phyloP scores from a whole-genome alignment of 2,888 invertebrate species.

The Willowsia nigromaculata region DNA sequence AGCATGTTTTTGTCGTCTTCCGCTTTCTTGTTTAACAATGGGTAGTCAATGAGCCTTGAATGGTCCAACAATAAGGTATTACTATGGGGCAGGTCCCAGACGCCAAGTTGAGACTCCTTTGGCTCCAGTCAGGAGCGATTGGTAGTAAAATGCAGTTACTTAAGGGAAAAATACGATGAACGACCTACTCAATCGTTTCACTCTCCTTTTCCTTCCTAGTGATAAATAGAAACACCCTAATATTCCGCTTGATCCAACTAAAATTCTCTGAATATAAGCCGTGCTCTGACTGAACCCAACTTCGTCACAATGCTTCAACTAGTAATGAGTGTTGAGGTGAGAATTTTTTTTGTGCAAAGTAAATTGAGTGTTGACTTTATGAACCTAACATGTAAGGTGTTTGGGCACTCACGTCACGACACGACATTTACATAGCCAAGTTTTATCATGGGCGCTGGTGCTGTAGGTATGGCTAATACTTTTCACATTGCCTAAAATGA shows the following conservation, averaged over 20 bases:
- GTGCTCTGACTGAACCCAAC: no score
- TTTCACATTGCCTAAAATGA: no score
- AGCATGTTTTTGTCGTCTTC: background rate
- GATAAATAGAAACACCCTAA: background rate
- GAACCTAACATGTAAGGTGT: conserved; percentile 5
- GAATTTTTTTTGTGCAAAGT: no score
- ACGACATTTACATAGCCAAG: no score
- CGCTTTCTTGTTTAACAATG: background rate
- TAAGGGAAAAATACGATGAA: background rate
- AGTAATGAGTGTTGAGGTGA: no score
- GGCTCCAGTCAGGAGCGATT: conserved; percentile 8
- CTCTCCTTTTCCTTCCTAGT: background rate
- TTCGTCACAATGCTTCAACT: no score
- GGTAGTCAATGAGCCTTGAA: conserved; percentile 44
- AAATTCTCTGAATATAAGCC: background rate
- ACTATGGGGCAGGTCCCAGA: conserved; percentile 20
- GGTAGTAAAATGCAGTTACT: background rate
- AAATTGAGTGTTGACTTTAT: conserved; percentile 1
- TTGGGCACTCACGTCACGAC: no score
- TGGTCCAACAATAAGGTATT: background rate
- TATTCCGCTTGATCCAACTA: background rate
- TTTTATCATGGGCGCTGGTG: no score
- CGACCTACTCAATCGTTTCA: background rate
- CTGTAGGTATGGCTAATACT: no score
- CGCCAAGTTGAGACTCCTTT: background rate